phyloP scores from a whole-genome alignment of 2,888 invertebrate species.

The Asteroscopus sphinx region DNA sequence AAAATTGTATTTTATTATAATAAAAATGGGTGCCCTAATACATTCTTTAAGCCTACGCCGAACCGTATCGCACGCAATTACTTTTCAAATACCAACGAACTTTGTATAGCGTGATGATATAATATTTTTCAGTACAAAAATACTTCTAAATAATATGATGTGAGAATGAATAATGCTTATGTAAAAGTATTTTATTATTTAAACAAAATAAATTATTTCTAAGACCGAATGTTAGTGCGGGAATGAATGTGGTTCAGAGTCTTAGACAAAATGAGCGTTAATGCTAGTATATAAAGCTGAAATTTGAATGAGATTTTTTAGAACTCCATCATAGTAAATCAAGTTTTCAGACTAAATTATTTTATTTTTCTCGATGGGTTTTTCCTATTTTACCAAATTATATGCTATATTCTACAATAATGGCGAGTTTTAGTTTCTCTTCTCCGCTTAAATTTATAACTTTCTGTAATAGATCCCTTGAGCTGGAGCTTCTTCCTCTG shows the following conservation, averaged over 20 bases:
- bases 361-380: constrained; percentile 30
- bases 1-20: neutral
- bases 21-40: constrained; percentile 23
- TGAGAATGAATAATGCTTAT: constrained; percentile 31
- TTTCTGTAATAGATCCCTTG: constrained; percentile 61
- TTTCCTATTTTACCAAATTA: constrained; percentile 34
- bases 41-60: too few relatives aligned
- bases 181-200: constrained; percentile 37
- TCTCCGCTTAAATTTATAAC: constrained; percentile 4
- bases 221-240: constrained; percentile 26
- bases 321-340: constrained; percentile 1
- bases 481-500: constrained; percentile 69
- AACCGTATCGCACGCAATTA: constrained; percentile 30
- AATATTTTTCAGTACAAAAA: constrained; percentile 23
- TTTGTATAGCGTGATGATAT: constrained; percentile 32
- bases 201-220: constrained; percentile 49
- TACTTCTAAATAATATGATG: constrained; percentile 16
- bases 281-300: neutral
- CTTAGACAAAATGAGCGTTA: constrained; percentile 9
- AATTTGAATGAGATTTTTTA: constrained; percentile 1
- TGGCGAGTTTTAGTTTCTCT: constrained; percentile 41
- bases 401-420: constrained; percentile 35
- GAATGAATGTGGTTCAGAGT: constrained; percentile 7
- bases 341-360: neutral
- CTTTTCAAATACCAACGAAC: constrained; percentile 15